phyloP scores from a whole-genome alignment of 2,797 vertebrate genomes.

The Mormyrops boulengeri region DNA sequence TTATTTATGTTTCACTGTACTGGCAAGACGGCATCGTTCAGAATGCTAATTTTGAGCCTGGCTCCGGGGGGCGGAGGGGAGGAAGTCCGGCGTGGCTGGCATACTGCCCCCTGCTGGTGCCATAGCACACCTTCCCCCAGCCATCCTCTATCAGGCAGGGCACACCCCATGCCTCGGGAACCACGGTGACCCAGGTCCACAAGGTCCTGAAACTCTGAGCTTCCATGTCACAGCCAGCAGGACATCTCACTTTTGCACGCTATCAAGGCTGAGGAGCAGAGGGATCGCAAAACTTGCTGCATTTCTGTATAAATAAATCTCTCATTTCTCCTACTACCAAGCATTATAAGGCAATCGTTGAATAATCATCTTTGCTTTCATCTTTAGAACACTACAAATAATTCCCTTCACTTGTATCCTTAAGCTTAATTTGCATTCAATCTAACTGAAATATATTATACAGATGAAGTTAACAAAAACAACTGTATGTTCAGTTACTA shows the following conservation, averaged over 20 bases:
- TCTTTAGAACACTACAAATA: conserved; percentile 19
- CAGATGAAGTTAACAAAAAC: not conserved
- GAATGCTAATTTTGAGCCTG: conserved; percentile 31
- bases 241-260: not conserved
- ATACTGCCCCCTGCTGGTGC: not conserved
- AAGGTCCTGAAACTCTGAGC: not conserved
- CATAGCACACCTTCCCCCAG: not conserved
- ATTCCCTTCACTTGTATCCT: conserved; percentile 18
- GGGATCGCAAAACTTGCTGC: not conserved
- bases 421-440: conserved; percentile 13
- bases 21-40: conserved; percentile 14
- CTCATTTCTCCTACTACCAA: conserved; percentile 3
- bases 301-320: not conserved
- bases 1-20: conserved; percentile 32
- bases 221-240: not conserved
- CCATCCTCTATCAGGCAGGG: not conserved
- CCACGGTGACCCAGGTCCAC: not conserved
- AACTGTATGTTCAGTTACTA: not conserved
- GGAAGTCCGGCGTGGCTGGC: conserved; percentile 18
- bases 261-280: not conserved
- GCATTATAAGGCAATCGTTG: conserved; percentile 9
- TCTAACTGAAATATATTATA: not conserved
- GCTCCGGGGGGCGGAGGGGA: conserved; percentile 9
- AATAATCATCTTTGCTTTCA: conserved; percentile 28
- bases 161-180: not conserved